Conservation (phyloP, 2,888 invertebrate genomes). For the Diarsia brunnea region DNA sequence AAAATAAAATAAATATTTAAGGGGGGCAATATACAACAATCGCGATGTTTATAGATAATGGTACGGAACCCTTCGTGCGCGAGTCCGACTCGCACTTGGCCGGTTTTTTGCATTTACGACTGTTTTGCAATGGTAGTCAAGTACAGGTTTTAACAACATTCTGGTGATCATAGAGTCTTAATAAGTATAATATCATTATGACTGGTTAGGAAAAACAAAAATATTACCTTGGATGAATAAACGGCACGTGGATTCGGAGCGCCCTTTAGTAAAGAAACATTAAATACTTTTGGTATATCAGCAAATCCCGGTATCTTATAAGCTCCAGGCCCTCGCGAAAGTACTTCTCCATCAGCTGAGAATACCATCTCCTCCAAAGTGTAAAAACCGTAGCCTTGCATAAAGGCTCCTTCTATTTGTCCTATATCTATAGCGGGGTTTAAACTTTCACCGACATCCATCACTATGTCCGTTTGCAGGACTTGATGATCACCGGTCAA, state of each 20-base stretch:
- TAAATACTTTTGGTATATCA: conserved; percentile 95
- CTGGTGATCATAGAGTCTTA: background rate
- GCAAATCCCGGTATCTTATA: conserved; percentile 96
- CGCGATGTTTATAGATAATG: too few relatives aligned
- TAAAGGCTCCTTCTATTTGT: conserved; percentile 97
- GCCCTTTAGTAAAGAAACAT: conserved; percentile 95
- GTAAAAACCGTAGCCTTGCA: conserved; percentile 96
- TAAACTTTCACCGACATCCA: conserved; percentile 97
- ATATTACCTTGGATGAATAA: conserved; percentile 96
- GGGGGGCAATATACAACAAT: too few relatives aligned
- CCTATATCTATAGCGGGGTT: conserved; percentile 98
- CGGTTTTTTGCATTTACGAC: background rate
- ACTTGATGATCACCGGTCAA: conserved; percentile 96
- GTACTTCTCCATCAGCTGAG: conserved; percentile 93
- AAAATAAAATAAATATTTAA: too few relatives aligned
- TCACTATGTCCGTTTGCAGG: conserved; percentile 95
- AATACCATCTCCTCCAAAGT: conserved; percentile 95
- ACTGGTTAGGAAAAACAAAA: background rate
- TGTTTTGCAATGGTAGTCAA: background rate
- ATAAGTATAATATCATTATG: background rate
- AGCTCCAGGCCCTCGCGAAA: conserved; percentile 95
- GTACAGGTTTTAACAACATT: background rate
- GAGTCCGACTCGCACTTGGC: too few relatives aligned
- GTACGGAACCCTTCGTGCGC: too few relatives aligned
- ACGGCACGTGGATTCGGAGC: conserved; percentile 95